Conservation (phyloP, 1,140 invertebrate species). For the Anoplolepis gracilipes region DNA sequence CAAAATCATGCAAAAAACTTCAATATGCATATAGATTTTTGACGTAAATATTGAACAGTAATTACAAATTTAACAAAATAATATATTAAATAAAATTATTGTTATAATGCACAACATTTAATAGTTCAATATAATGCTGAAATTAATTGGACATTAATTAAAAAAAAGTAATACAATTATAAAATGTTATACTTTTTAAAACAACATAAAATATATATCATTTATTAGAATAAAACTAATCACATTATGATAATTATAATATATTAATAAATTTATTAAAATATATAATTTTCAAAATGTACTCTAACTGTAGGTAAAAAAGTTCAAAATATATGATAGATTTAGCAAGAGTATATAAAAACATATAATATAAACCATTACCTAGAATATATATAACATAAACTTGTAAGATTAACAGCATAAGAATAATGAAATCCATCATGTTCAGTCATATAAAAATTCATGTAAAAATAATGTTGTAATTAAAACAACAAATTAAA, state of each 20-base stretch:
- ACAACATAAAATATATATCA: neutral
- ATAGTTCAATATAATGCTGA: neutral
- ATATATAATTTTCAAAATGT: no score
- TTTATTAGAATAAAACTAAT: neutral
- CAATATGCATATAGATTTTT: neutral
- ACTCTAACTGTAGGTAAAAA: slow-evolving; percentile 21
- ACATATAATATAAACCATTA: slow-evolving; percentile 4
- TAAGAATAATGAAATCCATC: neutral
- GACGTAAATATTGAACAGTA: neutral
- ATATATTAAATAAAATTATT: neutral
- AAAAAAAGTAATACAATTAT: neutral
- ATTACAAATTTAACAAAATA: neutral
- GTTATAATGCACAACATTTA: neutral
- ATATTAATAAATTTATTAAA: no score
- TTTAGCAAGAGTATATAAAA: slow-evolving; percentile 36
- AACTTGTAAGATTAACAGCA: slow-evolving; percentile 1
- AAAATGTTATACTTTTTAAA: slow-evolving; percentile 1
- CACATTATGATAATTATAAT: neutral
- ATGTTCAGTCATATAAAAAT: neutral
- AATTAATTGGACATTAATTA: neutral
- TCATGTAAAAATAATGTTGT: neutral
- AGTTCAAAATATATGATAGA: slow-evolving; percentile 27
- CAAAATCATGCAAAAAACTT: neutral
- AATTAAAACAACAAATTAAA: neutral
- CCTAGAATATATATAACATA: neutral